phyloP scores from a whole-genome alignment of 2,888 invertebrate species.

The Sacculina carcini region DNA sequence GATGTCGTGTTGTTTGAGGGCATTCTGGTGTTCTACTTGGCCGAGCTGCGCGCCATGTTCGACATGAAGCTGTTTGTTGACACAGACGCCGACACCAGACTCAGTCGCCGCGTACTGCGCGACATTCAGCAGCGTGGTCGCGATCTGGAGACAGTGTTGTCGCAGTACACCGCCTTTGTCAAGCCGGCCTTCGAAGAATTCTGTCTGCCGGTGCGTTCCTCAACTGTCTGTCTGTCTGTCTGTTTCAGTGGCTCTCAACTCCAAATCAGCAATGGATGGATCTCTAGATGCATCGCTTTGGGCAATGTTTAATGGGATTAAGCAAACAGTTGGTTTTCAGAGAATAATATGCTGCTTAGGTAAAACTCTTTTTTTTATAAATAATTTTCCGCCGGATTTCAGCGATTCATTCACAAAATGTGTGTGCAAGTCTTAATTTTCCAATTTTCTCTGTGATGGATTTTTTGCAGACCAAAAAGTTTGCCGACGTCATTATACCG shows the following conservation, averaged over 20 bases:
- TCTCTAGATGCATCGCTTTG: no score
- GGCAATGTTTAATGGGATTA: constrained; percentile 7
- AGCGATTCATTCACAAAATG: no score
- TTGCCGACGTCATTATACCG: constrained; percentile 97
- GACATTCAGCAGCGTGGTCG: constrained; percentile 86
- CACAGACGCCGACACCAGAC: constrained; percentile 88
- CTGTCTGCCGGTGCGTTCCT: constrained; percentile 62
- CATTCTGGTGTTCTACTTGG: constrained; percentile 91
- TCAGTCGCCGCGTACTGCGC: constrained; percentile 73
- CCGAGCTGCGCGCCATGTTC: constrained; percentile 65
- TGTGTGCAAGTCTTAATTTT: no score
- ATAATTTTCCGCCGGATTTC: no score
- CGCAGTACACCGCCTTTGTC: constrained; percentile 90
- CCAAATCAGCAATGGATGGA: no score
- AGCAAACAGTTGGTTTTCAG: no score
- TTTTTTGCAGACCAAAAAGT: constrained; percentile 89
- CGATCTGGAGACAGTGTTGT: constrained; percentile 74
- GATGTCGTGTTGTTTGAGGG: constrained; percentile 95
- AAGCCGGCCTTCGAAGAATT: constrained; percentile 99
- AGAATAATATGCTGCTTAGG: no score
- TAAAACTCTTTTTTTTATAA: no score
- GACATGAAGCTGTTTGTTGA: constrained; percentile 99
- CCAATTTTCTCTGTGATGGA: no score
- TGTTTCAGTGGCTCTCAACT: no score
- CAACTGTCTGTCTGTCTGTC: no score